A percentile compares a stretch with the other conserved stretches of the same genome.
Evolutionary conservation across 1,140 invertebrate species (phyloP).

Genomic region (Drosophila pruinosa): DNA sequence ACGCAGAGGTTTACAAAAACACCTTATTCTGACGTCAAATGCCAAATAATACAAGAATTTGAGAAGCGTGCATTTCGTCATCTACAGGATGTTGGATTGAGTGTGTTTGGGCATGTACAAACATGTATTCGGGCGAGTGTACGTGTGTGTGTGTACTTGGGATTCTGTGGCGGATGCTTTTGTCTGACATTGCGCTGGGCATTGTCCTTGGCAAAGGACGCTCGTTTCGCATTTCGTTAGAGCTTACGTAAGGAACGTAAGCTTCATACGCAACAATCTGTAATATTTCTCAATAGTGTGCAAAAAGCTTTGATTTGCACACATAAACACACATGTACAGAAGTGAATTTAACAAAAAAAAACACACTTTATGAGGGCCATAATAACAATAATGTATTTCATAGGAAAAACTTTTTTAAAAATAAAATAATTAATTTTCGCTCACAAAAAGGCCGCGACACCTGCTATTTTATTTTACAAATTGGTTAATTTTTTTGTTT

Average conservation of each 20-base stretch:
- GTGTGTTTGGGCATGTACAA: not conserved
- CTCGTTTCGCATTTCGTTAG: conserved; percentile 42
- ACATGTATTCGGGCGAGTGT: not conserved
- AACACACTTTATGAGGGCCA: not conserved
- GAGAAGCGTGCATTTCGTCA: conserved; percentile 36
- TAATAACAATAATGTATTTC: no score
- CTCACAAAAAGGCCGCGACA: no score
- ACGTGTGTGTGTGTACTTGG: not conserved
- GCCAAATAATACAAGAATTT: not conserved
- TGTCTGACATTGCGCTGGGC: conserved; percentile 54
- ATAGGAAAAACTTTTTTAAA: no score
- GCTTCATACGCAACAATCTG: conserved; percentile 24
- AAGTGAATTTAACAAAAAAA: not conserved
- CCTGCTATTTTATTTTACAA: no score
- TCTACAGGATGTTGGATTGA: conserved; percentile 13
- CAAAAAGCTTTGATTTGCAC: not conserved
- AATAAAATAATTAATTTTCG: no score
- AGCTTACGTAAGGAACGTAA: conserved; percentile 67
- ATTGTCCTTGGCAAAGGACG: conserved; percentile 71
- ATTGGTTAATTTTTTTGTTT: no score
- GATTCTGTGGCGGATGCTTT: conserved; percentile 36
- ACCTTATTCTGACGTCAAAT: conserved; percentile 53
- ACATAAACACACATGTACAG: not conserved
- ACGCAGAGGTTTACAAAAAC: conserved; percentile 9
- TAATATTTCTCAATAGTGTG: not conserved